These are phyloP conservation scores for Masticophis lateralis DNA, from an alignment of 2,797 vertebrate species.

Conservation along the genomic window DNA sequence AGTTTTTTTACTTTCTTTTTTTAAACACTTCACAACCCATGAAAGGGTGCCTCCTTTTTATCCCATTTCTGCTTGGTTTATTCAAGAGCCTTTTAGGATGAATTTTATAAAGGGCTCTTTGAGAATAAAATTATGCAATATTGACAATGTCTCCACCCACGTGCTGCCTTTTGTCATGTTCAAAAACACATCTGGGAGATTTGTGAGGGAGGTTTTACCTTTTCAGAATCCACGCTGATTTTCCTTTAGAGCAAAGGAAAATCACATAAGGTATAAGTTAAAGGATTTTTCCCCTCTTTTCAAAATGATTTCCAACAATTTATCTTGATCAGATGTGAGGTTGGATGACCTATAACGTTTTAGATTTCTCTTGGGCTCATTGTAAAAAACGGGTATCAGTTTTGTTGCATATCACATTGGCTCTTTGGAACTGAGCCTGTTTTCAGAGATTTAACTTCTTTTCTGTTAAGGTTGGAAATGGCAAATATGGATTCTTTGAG, in stretches of 20 bases:
- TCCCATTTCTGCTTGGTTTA: neutral
- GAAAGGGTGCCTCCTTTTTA: neutral
- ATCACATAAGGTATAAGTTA: neutral
- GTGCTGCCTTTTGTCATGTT: neutral
- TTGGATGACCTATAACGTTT: neutral
- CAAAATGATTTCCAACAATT: neutral
- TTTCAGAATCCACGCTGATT: neutral
- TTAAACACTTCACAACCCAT: neutral
- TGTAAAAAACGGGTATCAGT: neutral
- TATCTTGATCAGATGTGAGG: neutral
- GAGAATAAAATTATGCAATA: neutral
- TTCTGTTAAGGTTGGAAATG: neutral
- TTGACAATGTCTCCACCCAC: neutral
- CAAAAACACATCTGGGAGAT: neutral
- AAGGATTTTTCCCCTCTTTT: neutral
- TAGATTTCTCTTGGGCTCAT: neutral
- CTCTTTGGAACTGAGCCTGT: neutral
- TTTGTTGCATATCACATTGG: neutral
- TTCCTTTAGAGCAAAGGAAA: neutral
- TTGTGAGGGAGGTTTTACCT: neutral
- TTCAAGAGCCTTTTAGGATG: neutral
- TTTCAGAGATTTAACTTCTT: neutral
- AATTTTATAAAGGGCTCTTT: neutral
- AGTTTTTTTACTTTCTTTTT: neutral
- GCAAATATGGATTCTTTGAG: neutral